Conservation (phyloP, 1,140 invertebrate species). For the Gryon sp. region DNA sequence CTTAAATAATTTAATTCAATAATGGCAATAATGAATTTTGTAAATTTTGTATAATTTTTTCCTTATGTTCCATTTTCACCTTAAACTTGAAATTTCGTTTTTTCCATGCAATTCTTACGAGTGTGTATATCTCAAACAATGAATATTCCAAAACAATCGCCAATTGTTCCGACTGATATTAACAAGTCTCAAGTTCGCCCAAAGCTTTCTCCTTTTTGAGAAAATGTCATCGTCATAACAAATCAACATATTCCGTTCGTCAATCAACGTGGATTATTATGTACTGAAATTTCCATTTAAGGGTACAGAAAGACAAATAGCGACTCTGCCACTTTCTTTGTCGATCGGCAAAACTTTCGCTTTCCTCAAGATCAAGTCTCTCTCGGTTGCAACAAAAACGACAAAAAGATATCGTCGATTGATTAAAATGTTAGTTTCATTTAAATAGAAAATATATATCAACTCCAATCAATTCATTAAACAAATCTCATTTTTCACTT, state of each 20-base stretch:
- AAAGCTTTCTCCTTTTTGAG: slow-evolving; percentile 42
- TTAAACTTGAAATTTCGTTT: too few species aligned
- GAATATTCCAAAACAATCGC: not conserved
- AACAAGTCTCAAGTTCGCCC: not conserved
- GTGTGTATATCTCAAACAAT: not conserved
- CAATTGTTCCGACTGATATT: not conserved
- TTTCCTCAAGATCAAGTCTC: slow-evolving; percentile 50
- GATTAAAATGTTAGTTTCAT: slow-evolving; percentile 3
- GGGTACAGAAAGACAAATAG: slow-evolving; percentile 31
- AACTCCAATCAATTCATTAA: too few species aligned
- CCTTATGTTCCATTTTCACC: too few species aligned
- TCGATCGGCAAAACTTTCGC: slow-evolving; percentile 50
- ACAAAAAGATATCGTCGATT: slow-evolving; percentile 22
- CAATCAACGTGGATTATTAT: slow-evolving; percentile 42
- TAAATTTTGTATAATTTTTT: too few species aligned
- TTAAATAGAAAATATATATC: too few species aligned
- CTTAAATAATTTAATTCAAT: too few species aligned
- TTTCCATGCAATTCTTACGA: too few species aligned
- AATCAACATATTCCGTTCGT: slow-evolving; percentile 30
- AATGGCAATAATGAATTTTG: too few species aligned
- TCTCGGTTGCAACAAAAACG: slow-evolving; percentile 15
- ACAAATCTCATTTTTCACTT: too few species aligned
- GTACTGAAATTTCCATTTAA: slow-evolving; percentile 41
- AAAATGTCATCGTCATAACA: slow-evolving; percentile 43
- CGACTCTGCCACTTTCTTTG: slow-evolving; percentile 35